Percentiles rank a stretch among this genome's conserved stretches.
Conservation (phyloP, 2,888 invertebrate species). For the Mystacides longicornis region DNA sequence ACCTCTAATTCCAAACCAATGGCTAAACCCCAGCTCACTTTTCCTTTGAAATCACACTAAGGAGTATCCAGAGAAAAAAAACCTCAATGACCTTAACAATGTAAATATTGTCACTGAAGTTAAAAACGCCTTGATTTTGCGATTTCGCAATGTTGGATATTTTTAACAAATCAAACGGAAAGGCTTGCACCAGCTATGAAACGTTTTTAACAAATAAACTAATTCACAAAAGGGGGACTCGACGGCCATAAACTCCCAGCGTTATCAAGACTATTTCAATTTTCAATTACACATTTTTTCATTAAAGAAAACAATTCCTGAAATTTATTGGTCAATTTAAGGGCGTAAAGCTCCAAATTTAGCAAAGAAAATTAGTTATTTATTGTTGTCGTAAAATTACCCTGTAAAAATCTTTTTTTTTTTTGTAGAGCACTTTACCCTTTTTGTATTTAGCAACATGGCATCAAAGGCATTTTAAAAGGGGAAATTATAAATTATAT, state of each 20-base stretch:
- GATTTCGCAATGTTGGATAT: no score
- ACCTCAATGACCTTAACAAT: no score
- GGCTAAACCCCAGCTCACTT: no score
- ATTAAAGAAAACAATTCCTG: conserved; percentile 1
- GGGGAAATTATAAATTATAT: no score
- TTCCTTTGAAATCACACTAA: no score
- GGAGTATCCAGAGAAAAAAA: no score
- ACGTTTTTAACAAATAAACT: no score
- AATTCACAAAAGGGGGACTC: neutral
- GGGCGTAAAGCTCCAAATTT: conserved; percentile 1
- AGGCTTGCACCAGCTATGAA: no score
- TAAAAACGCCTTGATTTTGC: no score
- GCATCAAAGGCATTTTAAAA: neutral
- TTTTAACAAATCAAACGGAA: no score
- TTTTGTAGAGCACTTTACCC: neutral
- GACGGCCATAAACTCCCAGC: neutral
- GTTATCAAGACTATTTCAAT: neutral
- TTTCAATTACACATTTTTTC: conserved; percentile 2
- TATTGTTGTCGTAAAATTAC: neutral
- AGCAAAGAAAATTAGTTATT: conserved; percentile 1
- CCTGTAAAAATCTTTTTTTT: conserved; percentile 1
- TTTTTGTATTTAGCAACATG: neutral
- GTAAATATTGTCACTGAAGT: no score
- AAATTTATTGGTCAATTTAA: neutral
- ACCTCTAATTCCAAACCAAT: no score